Evolutionary conservation across 2,113 vertebrate species (phyloP).

Genomic region (Merops nubicus): DNA sequence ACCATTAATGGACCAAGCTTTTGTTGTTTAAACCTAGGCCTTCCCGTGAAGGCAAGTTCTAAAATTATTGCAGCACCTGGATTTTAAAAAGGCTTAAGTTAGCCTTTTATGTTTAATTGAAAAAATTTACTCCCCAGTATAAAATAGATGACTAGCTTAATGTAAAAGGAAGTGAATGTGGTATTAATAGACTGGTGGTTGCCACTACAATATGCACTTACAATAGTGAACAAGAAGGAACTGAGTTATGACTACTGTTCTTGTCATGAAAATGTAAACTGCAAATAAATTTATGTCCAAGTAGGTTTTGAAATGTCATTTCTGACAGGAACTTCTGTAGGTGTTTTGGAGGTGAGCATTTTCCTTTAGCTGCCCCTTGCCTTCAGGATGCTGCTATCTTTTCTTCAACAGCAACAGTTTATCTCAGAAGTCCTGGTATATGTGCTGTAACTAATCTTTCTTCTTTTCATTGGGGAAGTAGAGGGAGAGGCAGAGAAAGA

Average conservation of each 20-base stretch:
- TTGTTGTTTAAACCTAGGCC: background rate
- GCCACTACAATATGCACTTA: background rate
- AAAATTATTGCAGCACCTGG: background rate
- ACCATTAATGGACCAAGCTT: background rate
- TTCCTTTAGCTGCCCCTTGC: background rate
- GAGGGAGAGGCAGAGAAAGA: background rate
- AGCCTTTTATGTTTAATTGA: background rate
- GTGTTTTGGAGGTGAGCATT: background rate
- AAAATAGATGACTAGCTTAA: background rate
- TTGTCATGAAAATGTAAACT: background rate
- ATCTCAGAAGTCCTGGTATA: background rate
- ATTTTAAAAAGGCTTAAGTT: background rate
- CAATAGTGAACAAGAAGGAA: background rate
- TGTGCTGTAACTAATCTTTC: background rate
- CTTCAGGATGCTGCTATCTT: background rate
- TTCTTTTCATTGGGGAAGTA: background rate
- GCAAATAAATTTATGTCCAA: background rate
- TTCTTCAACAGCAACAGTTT: background rate
- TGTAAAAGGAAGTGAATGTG: background rate
- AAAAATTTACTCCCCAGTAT: background rate
- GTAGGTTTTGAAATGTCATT: background rate
- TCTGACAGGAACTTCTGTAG: background rate
- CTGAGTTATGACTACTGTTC: background rate
- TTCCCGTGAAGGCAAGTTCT: background rate
- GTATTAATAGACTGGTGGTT: slow-evolving; percentile 19